Base-by-base conservation (phyloP, 2,888 invertebrate genomes). In the Drosophila parthenogenetica region DNA sequence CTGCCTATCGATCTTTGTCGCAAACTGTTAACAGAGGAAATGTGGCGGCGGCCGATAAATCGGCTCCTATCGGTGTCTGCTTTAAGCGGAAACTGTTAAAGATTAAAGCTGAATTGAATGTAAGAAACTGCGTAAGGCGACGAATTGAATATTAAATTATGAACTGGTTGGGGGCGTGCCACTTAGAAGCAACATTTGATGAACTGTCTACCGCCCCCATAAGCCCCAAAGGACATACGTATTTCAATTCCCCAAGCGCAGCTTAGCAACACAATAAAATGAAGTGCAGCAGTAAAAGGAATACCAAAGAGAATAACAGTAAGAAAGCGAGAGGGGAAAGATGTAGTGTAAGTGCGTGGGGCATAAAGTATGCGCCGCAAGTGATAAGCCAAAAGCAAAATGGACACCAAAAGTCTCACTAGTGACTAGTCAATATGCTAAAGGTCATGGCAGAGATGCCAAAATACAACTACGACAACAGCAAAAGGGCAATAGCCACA, bases 361-460 rank as follows among this genome's bases (percentile, higher is more conserved):
- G 87, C 84, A 83, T 83, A 83, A 83, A 83, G 74, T 79, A 83
- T 84, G 68, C 79, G 82, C 82, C 82, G 59, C 75, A 73, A 80
- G 81, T 61, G 71, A 83, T 76, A 86, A 86, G 81, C 84, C 81
- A 76, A 73, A 66, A 76, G 69, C 72, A 67, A 67, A 85, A 81
- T 85, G 81, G 86, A 81, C 85, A 81, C 73, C 73, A 17, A 73
- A 70, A 73, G 64, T 68, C 74, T 64, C 69, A 82, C 86, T 85
- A 80, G 86, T 82, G 83, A 82, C 86, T 85, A 80, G 86, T 82
- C 86, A 82, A 82, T 82, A 85, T 82, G 86, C 73, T 73, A 82
- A 79, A 82, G 81, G 81, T 85, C 81, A 70, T 84, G 76, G 60
- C 29, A 29, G 35, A 54, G 69, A 57, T 35, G 50, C 58, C 60